Evolutionary conservation across 2,113 vertebrate genomes (phyloP), one percentile per base, ranked within the genome.

Genomic region (Euleptes europaea): DNA sequence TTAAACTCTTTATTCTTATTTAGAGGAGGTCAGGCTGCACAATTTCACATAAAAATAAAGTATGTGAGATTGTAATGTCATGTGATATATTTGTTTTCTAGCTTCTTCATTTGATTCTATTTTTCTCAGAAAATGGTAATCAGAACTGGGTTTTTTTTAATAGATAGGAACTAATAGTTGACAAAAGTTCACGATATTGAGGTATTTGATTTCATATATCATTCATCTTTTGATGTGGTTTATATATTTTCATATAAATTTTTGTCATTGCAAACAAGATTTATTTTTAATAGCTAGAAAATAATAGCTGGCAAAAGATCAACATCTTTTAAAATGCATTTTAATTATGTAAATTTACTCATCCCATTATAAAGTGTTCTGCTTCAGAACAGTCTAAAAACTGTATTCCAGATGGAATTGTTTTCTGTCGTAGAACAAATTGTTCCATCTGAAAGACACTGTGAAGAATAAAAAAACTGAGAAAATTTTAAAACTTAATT

Each of bases 21-120:
- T 1, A 0, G 66, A 84, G n/a, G 28, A 81, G 54, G 54, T 23
- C 13, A 83, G 54, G 63, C 8, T 47, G 72, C 69, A 83, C 70
- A 75, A 84, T 91, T 91, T 89, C 49, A 73, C 26, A 28, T n/a
- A 66, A 74, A 35, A 87, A 60, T 76, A n/a, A 1, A 63, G n/a
- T 42, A 51, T 86, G n/a, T 9, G 51, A 73, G 6, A 26, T 81
- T 78, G 83, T 74, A 82, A 1, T 78, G 38, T 38, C 4, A 42
- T 72, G 2, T 76, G 21, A 35, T 35, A 54, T 51, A 78, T 5
- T 40, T 88, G 9, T 8, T 73, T 87, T 69, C 23, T 42, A 84
- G 87, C 88, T 82, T 42, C 51, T 77, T 84, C 0, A 19, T 75
- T 83, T 91, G 40, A 31, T 71, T 54, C 42, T 51, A 57, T 83